phyloP scores from a whole-genome alignment of 2,113 vertebrate species.

The Festucalex cinctus region DNA sequence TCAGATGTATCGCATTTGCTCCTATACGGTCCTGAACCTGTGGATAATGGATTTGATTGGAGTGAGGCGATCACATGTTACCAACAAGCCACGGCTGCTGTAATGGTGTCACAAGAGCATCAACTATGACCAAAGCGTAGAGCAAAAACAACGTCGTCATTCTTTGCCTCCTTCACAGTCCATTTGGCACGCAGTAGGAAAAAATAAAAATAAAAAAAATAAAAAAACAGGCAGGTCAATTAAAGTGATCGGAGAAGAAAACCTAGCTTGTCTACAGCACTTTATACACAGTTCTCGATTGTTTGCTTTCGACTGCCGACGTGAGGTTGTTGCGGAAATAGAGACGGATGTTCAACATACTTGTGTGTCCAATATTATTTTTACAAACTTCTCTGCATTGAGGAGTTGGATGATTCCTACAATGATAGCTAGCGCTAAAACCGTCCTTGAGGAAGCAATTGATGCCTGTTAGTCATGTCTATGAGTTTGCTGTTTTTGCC shows the following conservation, averaged over 20 bases:
- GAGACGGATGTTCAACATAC: not conserved
- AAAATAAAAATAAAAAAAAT: slow-evolving; percentile 5
- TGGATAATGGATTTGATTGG: slow-evolving; percentile 33
- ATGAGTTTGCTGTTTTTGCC: slow-evolving; percentile 22
- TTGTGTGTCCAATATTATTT: not conserved
- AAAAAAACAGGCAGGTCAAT: slow-evolving; percentile 16
- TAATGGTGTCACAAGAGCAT: slow-evolving; percentile 39
- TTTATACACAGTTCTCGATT: not conserved
- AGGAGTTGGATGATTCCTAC: slow-evolving; percentile 3
- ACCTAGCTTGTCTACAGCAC: not conserved
- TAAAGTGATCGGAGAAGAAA: slow-evolving; percentile 20
- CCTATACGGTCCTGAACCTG: slow-evolving; percentile 23
- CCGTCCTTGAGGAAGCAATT: not conserved
- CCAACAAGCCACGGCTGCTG: slow-evolving; percentile 25
- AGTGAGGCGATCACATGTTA: slow-evolving; percentile 58
- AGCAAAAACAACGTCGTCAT: slow-evolving; percentile 37
- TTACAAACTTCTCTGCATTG: not conserved
- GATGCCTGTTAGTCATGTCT: slow-evolving; percentile 2
- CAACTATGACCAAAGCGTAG: slow-evolving; percentile 25
- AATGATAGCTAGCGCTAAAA: slow-evolving; percentile 7
- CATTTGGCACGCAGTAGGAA: slow-evolving; percentile 20
- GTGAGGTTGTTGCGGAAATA: not conserved
- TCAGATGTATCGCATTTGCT: slow-evolving; percentile 21
- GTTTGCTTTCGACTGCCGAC: not conserved
- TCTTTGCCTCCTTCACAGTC: slow-evolving; percentile 29